Conservation (phyloP, 2,113 vertebrate species). For the Gopherus flavomarginatus region DNA sequence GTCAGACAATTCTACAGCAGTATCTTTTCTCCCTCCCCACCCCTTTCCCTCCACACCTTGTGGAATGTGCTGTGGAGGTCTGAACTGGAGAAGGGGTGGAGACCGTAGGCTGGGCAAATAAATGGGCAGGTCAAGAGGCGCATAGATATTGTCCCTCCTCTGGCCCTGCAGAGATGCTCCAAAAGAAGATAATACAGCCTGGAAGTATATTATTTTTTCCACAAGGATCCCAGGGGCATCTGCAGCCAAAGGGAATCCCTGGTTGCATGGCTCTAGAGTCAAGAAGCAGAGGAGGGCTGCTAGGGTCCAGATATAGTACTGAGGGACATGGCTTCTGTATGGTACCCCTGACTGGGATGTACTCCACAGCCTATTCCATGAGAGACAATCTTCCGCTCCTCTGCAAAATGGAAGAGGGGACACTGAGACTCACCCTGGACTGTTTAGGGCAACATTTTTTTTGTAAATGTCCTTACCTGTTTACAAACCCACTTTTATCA, state of each 20-base stretch:
- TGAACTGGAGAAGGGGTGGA: not conserved
- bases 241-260: not conserved
- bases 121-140: not conserved
- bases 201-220: not conserved
- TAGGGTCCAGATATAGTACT: not conserved
- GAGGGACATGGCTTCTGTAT: not conserved
- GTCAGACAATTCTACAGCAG: not conserved
- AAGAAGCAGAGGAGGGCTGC: not conserved
- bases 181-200: not conserved
- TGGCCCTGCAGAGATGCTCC: not conserved
- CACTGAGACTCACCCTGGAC: too few relatives aligned
- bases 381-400: too few relatives aligned
- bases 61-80: constrained; percentile 25
- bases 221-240: not conserved
- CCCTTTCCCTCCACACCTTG: rapidly evolving
- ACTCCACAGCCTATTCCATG: too few relatives aligned
- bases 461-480: not conserved
- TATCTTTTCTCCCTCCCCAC: constrained; percentile 9
- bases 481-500: too few relatives aligned
- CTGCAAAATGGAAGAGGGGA: too few relatives aligned
- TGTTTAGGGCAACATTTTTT: too few relatives aligned
- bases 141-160: constrained; percentile 6
- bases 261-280: not conserved
- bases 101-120: not conserved
- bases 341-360: not conserved